Conservation (phyloP, 1,140 invertebrate genomes). For the Drosophila ercepeae region DNA sequence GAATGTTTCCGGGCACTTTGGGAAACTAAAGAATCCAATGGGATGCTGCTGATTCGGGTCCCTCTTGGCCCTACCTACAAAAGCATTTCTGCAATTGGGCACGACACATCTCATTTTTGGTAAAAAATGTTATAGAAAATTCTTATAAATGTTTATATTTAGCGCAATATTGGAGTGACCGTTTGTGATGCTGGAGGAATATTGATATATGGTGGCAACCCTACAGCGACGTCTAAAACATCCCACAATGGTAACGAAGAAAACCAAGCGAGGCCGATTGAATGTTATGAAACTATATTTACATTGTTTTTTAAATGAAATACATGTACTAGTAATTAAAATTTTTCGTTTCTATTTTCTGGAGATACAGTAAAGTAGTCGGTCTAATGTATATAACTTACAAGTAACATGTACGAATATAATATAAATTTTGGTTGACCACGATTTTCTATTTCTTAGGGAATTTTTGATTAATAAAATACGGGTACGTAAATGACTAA, state of each 20-base stretch:
- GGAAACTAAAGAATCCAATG: slow-evolving; percentile 60
- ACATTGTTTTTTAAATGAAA: too few relatives aligned
- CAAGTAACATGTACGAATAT: not conserved
- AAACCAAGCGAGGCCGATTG: not conserved
- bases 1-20: slow-evolving; percentile 35
- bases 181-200: not conserved
- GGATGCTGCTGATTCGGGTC: slow-evolving; percentile 3
- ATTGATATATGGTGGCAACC: not conserved
- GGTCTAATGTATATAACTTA: not conserved
- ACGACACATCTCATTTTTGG: slow-evolving; percentile 58
- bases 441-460: not conserved
- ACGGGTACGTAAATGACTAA: slow-evolving; percentile 14
- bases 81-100: slow-evolving; percentile 45
- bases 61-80: slow-evolving; percentile 11
- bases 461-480: not conserved
- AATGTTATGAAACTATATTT: not conserved
- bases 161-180: slow-evolving; percentile 1
- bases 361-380: too few relatives aligned
- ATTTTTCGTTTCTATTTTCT: too few relatives aligned
- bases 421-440: not conserved
- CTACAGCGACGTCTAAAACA: not conserved
- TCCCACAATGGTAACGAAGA: not conserved
- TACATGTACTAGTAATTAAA: too few relatives aligned
- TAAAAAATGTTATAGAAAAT: not conserved
- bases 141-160: slow-evolving; percentile 10